A percentile compares a stretch with the other conserved stretches of the same genome.
Conservation (phyloP, 1,140 invertebrate genomes). For the Berghia stephanieae region DNA sequence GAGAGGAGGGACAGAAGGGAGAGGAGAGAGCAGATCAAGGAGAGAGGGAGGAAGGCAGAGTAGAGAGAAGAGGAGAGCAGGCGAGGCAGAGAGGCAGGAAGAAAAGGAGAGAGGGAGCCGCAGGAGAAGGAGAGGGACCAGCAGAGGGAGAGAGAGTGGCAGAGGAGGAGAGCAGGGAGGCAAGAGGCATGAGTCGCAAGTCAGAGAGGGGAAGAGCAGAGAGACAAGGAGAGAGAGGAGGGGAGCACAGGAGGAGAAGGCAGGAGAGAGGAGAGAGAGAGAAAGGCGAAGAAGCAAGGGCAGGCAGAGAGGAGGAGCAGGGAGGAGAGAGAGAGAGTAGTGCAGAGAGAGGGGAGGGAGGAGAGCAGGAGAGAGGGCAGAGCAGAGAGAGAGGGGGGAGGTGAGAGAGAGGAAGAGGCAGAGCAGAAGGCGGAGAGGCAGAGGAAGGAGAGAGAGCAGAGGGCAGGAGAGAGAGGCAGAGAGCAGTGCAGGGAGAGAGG, state of each 20-base stretch:
- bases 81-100: too few relatives aligned
- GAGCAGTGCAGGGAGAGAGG: not conserved
- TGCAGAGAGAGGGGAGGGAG: not conserved
- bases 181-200: too few relatives aligned
- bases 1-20: too few relatives aligned
- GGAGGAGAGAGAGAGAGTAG: not conserved
- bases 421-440: not conserved
- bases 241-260: not conserved
- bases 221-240: not conserved
- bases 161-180: not conserved
- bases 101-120: not conserved
- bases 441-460: too few relatives aligned
- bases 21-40: not conserved
- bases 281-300: not conserved
- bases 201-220: too few relatives aligned
- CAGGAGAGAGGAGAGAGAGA: not conserved
- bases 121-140: slow-evolving; percentile 5
- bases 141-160: slow-evolving; percentile 10
- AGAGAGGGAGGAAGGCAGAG: not conserved
- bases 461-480: not conserved
- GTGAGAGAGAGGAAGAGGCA: not conserved
- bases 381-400: not conserved
- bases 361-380: not conserved
- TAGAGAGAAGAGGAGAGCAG: not conserved
- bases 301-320: not conserved